Conservation (phyloP, 2,888 invertebrate species). For the Tolmerus cingulatus region DNA sequence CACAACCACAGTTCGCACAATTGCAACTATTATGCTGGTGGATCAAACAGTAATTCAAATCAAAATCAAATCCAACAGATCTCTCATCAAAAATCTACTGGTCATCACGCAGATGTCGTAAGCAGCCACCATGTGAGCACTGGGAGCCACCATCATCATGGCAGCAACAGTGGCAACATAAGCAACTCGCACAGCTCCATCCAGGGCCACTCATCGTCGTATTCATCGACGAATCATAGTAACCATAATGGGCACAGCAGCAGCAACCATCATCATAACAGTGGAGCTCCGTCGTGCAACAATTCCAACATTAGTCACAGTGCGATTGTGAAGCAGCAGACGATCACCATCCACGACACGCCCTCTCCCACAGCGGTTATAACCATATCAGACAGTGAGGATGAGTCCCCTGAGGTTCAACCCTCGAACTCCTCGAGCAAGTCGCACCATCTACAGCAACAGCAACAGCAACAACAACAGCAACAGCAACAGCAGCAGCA, state of each 20-base stretch:
- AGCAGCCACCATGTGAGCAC: constrained; percentile 42
- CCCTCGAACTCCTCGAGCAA: constrained; percentile 49
- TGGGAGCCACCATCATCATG: constrained; percentile 50
- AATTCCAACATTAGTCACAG: constrained; percentile 51
- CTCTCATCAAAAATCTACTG: constrained; percentile 43
- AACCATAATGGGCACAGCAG: constrained; percentile 53
- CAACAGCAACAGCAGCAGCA: constrained; percentile 53
- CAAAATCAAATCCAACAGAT: constrained; percentile 43
- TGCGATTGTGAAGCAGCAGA: constrained; percentile 68
- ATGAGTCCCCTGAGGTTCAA: constrained; percentile 71
- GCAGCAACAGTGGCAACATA: constrained; percentile 50
- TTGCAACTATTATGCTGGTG: constrained; percentile 55
- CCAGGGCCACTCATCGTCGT: constrained; percentile 50
- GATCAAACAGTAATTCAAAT: constrained; percentile 53
- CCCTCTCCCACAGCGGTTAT: constrained; percentile 96
- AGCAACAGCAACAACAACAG: constrained; percentile 52
- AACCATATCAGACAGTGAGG: constrained; percentile 94
- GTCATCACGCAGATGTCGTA: constrained; percentile 45
- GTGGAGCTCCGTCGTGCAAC: constrained; percentile 51
- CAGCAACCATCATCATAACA: constrained; percentile 55
- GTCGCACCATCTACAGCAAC: constrained; percentile 55
- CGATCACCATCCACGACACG: constrained; percentile 94
- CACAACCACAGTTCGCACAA: constrained; percentile 60
- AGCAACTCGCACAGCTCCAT: constrained; percentile 50
- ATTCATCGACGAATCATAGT: constrained; percentile 48